These are phyloP conservation scores for Potamarius usumacintae DNA, from an alignment of 2,113 vertebrate species.

Conservation along the genomic window DNA sequence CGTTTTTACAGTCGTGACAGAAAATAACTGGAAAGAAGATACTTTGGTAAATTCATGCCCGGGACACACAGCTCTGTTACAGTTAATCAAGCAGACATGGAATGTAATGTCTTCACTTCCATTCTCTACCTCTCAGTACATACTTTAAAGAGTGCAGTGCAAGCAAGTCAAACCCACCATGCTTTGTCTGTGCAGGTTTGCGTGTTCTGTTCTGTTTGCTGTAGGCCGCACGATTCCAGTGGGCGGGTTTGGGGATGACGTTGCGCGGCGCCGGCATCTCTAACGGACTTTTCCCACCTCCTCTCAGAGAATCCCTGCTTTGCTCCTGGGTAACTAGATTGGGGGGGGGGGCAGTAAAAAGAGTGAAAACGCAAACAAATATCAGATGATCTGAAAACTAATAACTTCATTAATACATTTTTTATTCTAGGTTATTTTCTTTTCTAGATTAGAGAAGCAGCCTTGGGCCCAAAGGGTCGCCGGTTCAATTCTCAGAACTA, in stretches of 20 bases:
- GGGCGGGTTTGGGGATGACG: conserved; percentile 75
- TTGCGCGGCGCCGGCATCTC: conserved; percentile 79
- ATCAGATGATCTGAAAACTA: background rate
- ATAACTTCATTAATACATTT: background rate
- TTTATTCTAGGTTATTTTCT: too few species aligned
- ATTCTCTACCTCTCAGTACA: background rate
- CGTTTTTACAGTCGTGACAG: background rate
- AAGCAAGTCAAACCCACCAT: conserved; percentile 25
- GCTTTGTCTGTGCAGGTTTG: conserved; percentile 14
- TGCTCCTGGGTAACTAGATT: conserved; percentile 11
- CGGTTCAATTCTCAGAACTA: too few species aligned
- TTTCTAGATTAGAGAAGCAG: too few species aligned
- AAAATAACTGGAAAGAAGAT: background rate
- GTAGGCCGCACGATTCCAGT: conserved; percentile 65
- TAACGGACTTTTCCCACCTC: conserved; percentile 59
- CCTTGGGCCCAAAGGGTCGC: too few species aligned
- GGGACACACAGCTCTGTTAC: background rate
- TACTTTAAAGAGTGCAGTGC: background rate
- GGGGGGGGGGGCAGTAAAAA: background rate
- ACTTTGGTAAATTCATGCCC: background rate
- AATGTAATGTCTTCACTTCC: background rate
- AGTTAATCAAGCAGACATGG: background rate
- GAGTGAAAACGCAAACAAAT: background rate
- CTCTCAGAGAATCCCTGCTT: background rate
- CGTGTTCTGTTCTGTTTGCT: conserved; percentile 52